phyloP scores from a whole-genome alignment of 2,888 invertebrate species.

The Leptogaster cylindrica region DNA sequence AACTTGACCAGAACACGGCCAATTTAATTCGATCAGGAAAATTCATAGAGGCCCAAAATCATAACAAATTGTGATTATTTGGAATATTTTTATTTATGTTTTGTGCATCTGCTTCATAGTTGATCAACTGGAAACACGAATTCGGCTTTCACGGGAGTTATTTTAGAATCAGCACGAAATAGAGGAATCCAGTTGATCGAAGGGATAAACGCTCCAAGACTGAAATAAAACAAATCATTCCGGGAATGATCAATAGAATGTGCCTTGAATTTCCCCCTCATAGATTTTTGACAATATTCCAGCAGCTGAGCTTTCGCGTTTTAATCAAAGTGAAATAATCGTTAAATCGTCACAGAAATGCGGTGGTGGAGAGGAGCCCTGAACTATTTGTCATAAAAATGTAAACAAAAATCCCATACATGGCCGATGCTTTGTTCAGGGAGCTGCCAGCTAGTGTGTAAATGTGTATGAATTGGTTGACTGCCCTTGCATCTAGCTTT shows the following conservation, averaged over 20 bases:
- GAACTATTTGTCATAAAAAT: slow-evolving; percentile 23
- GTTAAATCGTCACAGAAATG: neutral
- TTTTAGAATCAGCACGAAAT: no score
- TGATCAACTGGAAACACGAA: neutral
- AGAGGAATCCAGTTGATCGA: slow-evolving; percentile 10
- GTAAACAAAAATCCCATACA: slow-evolving; percentile 43
- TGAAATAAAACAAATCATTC: neutral
- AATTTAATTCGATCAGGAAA: no score
- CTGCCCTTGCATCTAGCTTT: slow-evolving; percentile 33
- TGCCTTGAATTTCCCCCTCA: no score
- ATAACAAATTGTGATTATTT: neutral
- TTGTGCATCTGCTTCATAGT: neutral
- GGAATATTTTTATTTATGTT: neutral
- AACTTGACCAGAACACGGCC: no score
- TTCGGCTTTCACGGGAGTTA: no score
- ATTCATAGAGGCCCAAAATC: no score
- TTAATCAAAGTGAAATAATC: slow-evolving; percentile 11
- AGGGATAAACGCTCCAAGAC: slow-evolving; percentile 1
- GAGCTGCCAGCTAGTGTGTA: no score
- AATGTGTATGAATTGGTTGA: slow-evolving; percentile 13
- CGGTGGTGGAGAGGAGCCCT: neutral
- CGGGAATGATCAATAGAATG: no score
- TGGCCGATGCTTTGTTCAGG: no score
- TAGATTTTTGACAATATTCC: no score
- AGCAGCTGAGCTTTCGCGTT: neutral